phyloP scores from a whole-genome alignment of 2,888 invertebrate genomes.

The Sepiola atlantica region DNA sequence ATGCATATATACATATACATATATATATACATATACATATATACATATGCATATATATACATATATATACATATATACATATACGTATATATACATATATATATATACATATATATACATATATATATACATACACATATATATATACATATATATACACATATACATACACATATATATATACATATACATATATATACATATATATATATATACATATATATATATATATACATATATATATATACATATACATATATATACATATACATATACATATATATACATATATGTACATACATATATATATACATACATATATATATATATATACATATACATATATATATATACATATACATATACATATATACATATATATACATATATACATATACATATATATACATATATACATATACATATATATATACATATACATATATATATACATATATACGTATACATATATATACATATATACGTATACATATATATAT shows the following conservation, averaged over 20 bases:
- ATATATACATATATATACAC: no score
- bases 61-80: no score
- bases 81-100: no score
- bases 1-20: not conserved
- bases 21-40: slow-evolving; percentile 17
- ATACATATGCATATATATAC: not conserved
- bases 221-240: slow-evolving; percentile 17
- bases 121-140: no score
- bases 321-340: not conserved
- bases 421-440: not conserved
- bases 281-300: not conserved
- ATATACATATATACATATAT: slow-evolving; percentile 3
- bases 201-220: not conserved
- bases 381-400: slow-evolving; percentile 3
- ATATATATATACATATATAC: not conserved
- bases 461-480: not conserved
- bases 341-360: slow-evolving; percentile 3
- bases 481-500: not conserved
- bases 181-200: not conserved
- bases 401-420: not conserved
- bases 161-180: no score
- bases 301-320: slow-evolving; percentile 17
- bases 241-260: slow-evolving; percentile 3
- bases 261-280: not conserved
- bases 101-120: not conserved